phyloP scores from a whole-genome alignment of 2,888 invertebrate species.

The Drosophila greeni region DNA sequence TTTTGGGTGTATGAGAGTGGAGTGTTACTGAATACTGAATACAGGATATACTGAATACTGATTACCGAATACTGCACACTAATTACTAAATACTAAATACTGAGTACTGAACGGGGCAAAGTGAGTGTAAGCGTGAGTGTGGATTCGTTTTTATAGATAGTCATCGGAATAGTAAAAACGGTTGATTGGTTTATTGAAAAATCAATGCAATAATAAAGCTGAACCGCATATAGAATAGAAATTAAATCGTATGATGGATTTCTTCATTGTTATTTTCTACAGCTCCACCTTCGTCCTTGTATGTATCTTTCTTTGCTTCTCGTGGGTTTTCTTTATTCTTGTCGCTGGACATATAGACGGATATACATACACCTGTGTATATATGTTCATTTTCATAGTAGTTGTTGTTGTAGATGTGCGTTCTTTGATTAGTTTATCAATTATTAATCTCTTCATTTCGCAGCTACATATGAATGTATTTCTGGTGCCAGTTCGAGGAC shows the following conservation, averaged over 20 bases:
- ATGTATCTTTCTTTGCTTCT: neutral
- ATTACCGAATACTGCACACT: neutral
- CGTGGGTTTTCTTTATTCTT: slow-evolving; percentile 5
- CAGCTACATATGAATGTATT: too few species aligned
- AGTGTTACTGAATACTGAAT: neutral
- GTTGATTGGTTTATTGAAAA: slow-evolving; percentile 61
- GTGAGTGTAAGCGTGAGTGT: slow-evolving; percentile 25
- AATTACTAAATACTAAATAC: neutral
- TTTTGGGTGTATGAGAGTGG: neutral
- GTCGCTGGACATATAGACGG: slow-evolving; percentile 13
- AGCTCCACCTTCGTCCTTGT: slow-evolving; percentile 9
- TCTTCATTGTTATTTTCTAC: slow-evolving; percentile 37
- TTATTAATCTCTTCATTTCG: slow-evolving; percentile 29
- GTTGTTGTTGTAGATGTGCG: slow-evolving; percentile 34
- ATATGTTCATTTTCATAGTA: slow-evolving; percentile 20
- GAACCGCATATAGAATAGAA: slow-evolving; percentile 80
- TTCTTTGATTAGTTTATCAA: slow-evolving; percentile 37
- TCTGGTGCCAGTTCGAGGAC: slow-evolving; percentile 22
- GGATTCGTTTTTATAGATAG: slow-evolving; percentile 48
- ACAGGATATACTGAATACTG: neutral
- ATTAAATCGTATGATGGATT: slow-evolving; percentile 77
- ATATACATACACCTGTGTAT: slow-evolving; percentile 17
- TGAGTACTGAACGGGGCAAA: neutral
- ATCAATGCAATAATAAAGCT: slow-evolving; percentile 78
- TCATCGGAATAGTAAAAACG: slow-evolving; percentile 61